Evolutionary conservation across 1,140 invertebrate genomes (phyloP), one percentile per base, ranked within the genome.

Genomic region (Tetramorium alpestre): DNA sequence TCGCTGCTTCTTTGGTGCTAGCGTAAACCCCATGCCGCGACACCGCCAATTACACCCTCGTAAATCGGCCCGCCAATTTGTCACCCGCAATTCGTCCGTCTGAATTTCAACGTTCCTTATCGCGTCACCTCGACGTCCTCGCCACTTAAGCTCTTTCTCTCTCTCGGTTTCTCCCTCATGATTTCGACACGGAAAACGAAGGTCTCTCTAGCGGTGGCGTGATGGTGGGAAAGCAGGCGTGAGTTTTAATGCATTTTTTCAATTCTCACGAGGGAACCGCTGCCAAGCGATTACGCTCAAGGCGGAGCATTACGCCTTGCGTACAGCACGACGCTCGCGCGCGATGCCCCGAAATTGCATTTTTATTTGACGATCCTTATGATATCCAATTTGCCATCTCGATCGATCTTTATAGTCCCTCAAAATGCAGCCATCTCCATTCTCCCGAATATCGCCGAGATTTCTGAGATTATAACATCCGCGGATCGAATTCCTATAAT

Each of bases 1-100:
- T 18, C n/a, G 70, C 51, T 64, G 54, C 77, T 89, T 85, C 69
- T 73, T 51, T 41, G 8, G 28, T 44, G 22, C 41, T 5, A 16
- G 64, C 16, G 41, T 72, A 54, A 90, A 87, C 64, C 58, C 60
- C 60, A 60, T 76, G 47, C 47, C 85, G 60, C 80, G 64, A 76
- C 85, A 56, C 25, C 70, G 76, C 58, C 90, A 91, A 91, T 91
- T 91, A 91, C 81, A 89, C 82, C 78, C 86, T 88, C 87, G 69
- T 91, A 91, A 91, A 91, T 91, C 89, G 84, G 78, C 54, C 56
- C 88, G 78, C 80, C 85, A 89, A 91, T 91, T 91, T 91, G 88
- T 91, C 90, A 89, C 81, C 81, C 60, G 56, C 67, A 82, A 89
- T 90, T 76, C 89, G 70, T 86, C 86, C 82, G 70, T 86, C 78